These are phyloP conservation scores for Lagria hirta DNA, from an alignment of 2,888 invertebrate species.

Conservation along the genomic window DNA sequence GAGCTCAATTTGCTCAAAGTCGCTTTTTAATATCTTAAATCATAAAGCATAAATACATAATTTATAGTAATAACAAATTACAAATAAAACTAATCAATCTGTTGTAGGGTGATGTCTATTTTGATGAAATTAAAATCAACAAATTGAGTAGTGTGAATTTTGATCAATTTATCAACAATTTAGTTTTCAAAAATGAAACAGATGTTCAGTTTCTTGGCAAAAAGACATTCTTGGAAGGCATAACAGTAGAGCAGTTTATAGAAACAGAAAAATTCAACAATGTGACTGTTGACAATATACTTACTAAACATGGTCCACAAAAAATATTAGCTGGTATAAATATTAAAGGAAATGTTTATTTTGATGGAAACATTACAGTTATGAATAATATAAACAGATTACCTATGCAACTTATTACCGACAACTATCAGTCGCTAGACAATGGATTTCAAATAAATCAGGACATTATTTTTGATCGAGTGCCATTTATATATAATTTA, in stretches of 20 bases:
- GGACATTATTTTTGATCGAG: constrained; percentile 44
- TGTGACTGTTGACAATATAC: constrained; percentile 48
- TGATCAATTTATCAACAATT: constrained; percentile 48
- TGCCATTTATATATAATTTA: constrained; percentile 43
- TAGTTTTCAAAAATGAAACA: constrained; percentile 52
- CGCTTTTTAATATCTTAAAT: too few relatives aligned
- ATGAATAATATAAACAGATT: constrained; percentile 45
- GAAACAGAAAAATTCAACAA: constrained; percentile 51
- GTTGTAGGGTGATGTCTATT: constrained; percentile 41
- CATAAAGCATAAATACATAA: too few relatives aligned
- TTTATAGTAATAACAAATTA: too few relatives aligned
- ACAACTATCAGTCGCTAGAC: constrained; percentile 35
- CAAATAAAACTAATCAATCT: constrained; percentile 3
- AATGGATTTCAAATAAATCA: constrained; percentile 39
- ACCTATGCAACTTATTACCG: constrained; percentile 35
- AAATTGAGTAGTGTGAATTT: constrained; percentile 51
- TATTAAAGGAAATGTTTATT: constrained; percentile 45
- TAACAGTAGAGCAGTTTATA: constrained; percentile 47
- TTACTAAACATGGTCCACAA: constrained; percentile 51
- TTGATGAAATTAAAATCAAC: constrained; percentile 42
- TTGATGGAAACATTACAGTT: constrained; percentile 47
- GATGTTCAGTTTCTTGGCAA: constrained; percentile 38
- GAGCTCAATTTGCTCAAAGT: too few relatives aligned
- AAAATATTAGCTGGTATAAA: constrained; percentile 42
- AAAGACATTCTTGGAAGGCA: constrained; percentile 46